Conservation (phyloP, 2,113 vertebrate genomes). For the Charadrius vociferus region DNA sequence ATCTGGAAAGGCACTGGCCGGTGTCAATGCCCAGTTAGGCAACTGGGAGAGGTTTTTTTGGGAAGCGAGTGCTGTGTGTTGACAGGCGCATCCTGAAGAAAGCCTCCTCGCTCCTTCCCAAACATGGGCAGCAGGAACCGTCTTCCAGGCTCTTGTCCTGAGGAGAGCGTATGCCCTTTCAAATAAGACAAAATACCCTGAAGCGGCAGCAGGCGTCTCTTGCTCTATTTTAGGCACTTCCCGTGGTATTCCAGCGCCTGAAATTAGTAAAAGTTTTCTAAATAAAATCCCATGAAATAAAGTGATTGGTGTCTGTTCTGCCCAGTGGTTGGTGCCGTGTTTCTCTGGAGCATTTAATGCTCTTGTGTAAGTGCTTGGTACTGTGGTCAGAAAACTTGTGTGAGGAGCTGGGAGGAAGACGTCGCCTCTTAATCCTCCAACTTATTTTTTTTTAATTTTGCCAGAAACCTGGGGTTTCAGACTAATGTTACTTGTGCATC, state of each 20-base stretch:
- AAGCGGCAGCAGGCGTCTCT: background rate
- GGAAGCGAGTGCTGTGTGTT: background rate
- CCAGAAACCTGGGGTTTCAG: background rate
- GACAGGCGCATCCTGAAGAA: background rate
- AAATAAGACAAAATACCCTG: background rate
- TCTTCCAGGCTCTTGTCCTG: background rate
- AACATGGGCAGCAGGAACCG: conserved; percentile 45
- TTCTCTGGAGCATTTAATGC: background rate
- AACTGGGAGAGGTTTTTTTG: background rate
- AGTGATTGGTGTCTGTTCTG: accelerated
- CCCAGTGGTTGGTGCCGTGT: accelerated
- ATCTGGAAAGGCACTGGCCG: background rate
- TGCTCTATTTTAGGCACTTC: conserved; percentile 12
- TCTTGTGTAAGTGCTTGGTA: background rate
- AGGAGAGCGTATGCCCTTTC: background rate
- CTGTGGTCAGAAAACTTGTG: accelerated
- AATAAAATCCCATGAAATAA: background rate
- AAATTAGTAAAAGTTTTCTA: background rate
- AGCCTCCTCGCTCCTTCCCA: background rate
- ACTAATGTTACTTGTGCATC: background rate
- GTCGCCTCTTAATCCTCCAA: background rate
- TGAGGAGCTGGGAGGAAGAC: background rate
- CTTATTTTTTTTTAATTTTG: background rate
- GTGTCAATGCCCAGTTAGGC: background rate
- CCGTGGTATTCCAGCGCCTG: background rate